Base-by-base conservation (phyloP, 2,888 invertebrate species). In the Xanthorhoe spadicearia region DNA sequence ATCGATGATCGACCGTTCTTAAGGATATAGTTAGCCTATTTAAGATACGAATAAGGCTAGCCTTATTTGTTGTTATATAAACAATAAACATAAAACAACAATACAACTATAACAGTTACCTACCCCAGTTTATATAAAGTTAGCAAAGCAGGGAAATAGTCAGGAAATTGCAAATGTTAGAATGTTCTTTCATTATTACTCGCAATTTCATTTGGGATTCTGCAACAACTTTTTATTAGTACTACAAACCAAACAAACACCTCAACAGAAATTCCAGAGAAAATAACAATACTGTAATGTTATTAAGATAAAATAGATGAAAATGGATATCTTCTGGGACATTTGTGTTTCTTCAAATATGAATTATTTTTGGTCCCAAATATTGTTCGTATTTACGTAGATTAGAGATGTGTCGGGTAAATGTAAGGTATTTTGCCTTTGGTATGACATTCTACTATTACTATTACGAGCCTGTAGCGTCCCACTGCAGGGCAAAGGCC, bases 151-250 rank as follows among this genome's bases (percentile, higher is more conserved):
- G 59, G 69, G 65, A 71, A 71, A 65, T 71, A 63, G 54, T 49
- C 57, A 64, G 69, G 71, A 72, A 68, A 72, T 72, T 72, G 64
- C 61, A 60, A 64, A 67, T 60, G 66, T 67, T 63, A 64, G 51
- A 62, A 67, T 64, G 63, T 58, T 61, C 57, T 61, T 61, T 57
- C 66, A 61, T 61, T 68, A 67, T 61, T 23, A 60, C 64, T 53
- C 49, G 62, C 57, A 61, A 61, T 71, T 63, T 59, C 50, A 69
- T 69, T 69, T 62, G 19, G 28, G 59, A 52, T 61, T 62, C 38
- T 54, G 53, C 57, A 58, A 50, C 52, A 63, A 54, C 57, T 61
- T 68, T 64, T 68, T 68, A 64, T 61, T 57, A 32, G 49, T 50
- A 50, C 57, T 51, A 61, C 50, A 64, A 64, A 60, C 61, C 61